These are phyloP conservation scores for Drosophila busckii DNA, from an alignment of 1,140 invertebrate genomes.

Conservation along the genomic window DNA sequence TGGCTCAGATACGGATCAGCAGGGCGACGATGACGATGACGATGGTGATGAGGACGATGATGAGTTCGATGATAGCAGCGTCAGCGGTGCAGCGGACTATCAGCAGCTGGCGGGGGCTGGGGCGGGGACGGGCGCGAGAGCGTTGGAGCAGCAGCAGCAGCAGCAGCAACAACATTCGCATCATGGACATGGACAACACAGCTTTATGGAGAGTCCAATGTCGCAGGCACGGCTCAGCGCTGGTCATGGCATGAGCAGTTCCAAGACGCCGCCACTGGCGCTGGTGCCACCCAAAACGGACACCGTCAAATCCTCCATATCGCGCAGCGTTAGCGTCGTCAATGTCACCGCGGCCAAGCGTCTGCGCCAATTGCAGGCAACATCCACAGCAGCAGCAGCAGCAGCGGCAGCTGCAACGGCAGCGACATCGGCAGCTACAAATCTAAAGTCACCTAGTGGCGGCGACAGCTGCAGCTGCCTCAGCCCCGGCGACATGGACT, in stretches of 20 bases:
- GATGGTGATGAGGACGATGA: slow-evolving; percentile 33
- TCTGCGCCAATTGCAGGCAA: slow-evolving; percentile 41
- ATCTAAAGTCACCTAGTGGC: neutral
- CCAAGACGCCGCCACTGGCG: slow-evolving; percentile 73
- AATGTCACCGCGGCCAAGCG: slow-evolving; percentile 67
- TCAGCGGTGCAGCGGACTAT: slow-evolving; percentile 11
- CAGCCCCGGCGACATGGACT: slow-evolving; percentile 24
- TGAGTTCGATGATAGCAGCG: slow-evolving; percentile 25
- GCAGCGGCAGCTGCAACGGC: slow-evolving; percentile 38
- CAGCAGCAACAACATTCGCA: slow-evolving; percentile 19
- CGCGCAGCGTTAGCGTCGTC: slow-evolving; percentile 79
- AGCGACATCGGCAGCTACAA: slow-evolving; percentile 29
- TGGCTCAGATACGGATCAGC: slow-evolving; percentile 26
- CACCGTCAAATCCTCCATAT: slow-evolving; percentile 80
- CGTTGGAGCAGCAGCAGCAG: slow-evolving; percentile 12
- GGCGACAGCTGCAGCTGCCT: slow-evolving; percentile 42
- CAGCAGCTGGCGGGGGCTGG: no score
- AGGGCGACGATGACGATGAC: slow-evolving; percentile 30
- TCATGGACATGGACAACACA: neutral
- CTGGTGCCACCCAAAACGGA: slow-evolving; percentile 80
- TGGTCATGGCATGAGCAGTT: slow-evolving; percentile 29
- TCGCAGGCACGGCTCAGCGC: slow-evolving; percentile 15
- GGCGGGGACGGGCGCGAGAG: no score
- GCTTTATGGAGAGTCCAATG: slow-evolving; percentile 20
- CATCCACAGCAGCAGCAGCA: slow-evolving; percentile 27